These are phyloP conservation scores for Vulpes vulpes DNA, from an alignment of 2,113 vertebrate species.

Conservation along the genomic window DNA sequence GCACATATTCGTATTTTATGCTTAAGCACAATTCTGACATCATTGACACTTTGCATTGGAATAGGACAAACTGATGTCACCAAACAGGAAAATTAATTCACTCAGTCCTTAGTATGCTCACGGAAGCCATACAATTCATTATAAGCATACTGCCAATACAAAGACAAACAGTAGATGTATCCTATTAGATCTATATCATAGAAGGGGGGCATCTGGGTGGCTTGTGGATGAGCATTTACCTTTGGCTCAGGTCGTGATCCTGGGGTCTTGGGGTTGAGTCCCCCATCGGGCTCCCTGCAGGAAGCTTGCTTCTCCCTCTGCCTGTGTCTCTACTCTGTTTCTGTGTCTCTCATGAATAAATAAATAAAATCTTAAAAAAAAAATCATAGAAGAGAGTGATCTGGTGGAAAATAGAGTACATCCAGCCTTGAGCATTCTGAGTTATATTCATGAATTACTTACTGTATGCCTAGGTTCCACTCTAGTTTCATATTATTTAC, in stretches of 20 bases:
- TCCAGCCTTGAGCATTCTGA: constrained; percentile 40
- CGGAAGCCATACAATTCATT: constrained; percentile 68
- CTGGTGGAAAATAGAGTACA: constrained; percentile 63
- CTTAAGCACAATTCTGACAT: constrained; percentile 58
- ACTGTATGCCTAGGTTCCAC: constrained; percentile 47
- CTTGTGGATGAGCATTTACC: too few relatives aligned
- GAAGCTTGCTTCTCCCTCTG: too few relatives aligned
- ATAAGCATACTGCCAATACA: constrained; percentile 68
- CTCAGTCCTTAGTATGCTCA: constrained; percentile 61
- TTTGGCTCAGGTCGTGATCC: too few relatives aligned
- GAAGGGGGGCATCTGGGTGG: not conserved
- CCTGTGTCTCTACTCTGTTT: too few relatives aligned
- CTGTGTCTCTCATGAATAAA: too few relatives aligned
- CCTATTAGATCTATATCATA: constrained; percentile 73
- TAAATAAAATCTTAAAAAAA: too few relatives aligned
- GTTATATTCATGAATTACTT: constrained; percentile 62
- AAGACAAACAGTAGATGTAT: constrained; percentile 70
- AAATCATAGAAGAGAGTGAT: constrained; percentile 66
- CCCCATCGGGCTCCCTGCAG: too few relatives aligned
- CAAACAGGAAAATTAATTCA: constrained; percentile 70
- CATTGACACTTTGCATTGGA: constrained; percentile 53
- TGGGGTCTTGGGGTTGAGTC: too few relatives aligned
- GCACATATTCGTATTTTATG: constrained; percentile 61
- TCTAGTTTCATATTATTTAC: constrained; percentile 64
- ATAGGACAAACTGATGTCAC: constrained; percentile 65